phyloP scores from a whole-genome alignment of 2,113 vertebrate species.

The Gulo gulo region DNA sequence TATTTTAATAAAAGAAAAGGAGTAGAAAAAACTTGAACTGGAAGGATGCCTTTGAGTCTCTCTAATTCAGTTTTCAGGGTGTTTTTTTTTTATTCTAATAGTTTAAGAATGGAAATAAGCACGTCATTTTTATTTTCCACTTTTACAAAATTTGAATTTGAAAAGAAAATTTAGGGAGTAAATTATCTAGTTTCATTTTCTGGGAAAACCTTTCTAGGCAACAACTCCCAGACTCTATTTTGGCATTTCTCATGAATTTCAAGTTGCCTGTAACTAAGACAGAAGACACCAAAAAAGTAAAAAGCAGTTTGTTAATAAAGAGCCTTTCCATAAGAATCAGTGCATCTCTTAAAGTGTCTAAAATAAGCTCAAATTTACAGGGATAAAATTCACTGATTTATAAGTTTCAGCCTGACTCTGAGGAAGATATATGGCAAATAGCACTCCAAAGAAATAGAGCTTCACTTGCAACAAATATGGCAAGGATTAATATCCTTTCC shows the following conservation, averaged over 20 bases:
- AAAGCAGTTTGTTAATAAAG: slow-evolving; percentile 8
- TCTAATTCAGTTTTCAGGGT: neutral
- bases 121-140: slow-evolving; percentile 22
- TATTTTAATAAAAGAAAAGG: neutral
- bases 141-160: slow-evolving; percentile 40
- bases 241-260: slow-evolving; percentile 30
- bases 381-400: slow-evolving; percentile 5
- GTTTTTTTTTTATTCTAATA: neutral
- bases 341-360: neutral
- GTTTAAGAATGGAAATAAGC: neutral
- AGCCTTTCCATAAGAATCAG: neutral
- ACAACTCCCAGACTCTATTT: neutral
- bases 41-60: neutral
- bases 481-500: slow-evolving; percentile 2
- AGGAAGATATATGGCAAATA: neutral
- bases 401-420: slow-evolving; percentile 14
- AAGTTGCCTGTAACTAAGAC: slow-evolving; percentile 11
- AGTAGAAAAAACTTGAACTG: neutral
- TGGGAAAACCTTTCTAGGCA: neutral
- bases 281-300: neutral
- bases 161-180: slow-evolving; percentile 25
- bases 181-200: slow-evolving; percentile 29
- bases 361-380: slow-evolving; percentile 29
- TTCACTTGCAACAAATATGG: slow-evolving; percentile 5
- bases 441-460: neutral